These are phyloP conservation scores for Phalacrocorax aristotelis DNA, from an alignment of 2,113 vertebrate genomes.

Conservation along the genomic window DNA sequence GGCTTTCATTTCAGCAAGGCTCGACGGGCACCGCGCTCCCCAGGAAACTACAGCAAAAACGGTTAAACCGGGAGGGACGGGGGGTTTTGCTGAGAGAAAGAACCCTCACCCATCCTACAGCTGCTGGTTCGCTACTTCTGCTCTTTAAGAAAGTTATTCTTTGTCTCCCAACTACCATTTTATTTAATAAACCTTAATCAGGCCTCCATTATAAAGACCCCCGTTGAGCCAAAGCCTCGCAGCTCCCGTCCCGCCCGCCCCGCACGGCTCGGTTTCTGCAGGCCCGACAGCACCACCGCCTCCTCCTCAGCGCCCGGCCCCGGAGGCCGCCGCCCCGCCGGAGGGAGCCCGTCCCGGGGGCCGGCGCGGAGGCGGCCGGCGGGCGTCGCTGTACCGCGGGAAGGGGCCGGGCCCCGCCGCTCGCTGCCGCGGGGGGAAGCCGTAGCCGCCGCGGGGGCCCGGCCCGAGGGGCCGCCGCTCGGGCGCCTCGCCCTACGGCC, in stretches of 20 bases:
- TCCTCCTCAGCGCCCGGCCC: background rate
- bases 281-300: background rate
- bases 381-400: too few relatives aligned
- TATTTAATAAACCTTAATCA: background rate
- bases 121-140: too few relatives aligned
- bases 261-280: background rate
- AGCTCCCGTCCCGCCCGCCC: background rate
- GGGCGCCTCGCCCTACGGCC: too few relatives aligned
- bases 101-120: accelerated
- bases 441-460: too few relatives aligned
- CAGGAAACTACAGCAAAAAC: accelerated
- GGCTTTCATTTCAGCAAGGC: accelerated
- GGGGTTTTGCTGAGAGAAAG: accelerated
- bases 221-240: accelerated
- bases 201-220: accelerated
- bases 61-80: background rate
- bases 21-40: accelerated
- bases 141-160: accelerated
- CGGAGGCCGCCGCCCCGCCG: background rate
- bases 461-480: too few relatives aligned
- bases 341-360: too few relatives aligned
- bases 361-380: too few relatives aligned
- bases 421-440: too few relatives aligned
- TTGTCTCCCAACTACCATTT: accelerated
- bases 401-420: too few relatives aligned